Conservation (phyloP, 2,888 invertebrate genomes). For the Celastrina argiolus region DNA sequence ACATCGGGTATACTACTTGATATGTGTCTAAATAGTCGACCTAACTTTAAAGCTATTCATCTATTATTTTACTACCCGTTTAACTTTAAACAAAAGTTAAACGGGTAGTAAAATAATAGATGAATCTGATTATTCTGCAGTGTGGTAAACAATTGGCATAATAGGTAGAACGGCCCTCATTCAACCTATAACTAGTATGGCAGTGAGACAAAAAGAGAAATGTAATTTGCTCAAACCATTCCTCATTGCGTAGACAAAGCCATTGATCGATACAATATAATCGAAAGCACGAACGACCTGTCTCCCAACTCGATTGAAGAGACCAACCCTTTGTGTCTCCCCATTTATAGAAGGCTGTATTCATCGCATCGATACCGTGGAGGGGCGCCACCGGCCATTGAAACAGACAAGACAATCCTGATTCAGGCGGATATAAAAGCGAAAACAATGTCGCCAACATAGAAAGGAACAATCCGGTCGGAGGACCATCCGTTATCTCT, state of each 20-base stretch:
- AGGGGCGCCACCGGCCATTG: slow-evolving; percentile 74
- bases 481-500: slow-evolving; percentile 66
- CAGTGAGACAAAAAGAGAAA: slow-evolving; percentile 59
- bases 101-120: neutral
- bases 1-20: neutral
- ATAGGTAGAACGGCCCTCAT: slow-evolving; percentile 25
- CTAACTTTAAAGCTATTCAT: neutral
- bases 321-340: slow-evolving; percentile 76
- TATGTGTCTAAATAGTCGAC: neutral
- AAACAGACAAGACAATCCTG: slow-evolving; percentile 77
- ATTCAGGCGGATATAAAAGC: slow-evolving; percentile 75
- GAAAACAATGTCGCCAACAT: slow-evolving; percentile 78
- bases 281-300: slow-evolving; percentile 73
- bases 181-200: slow-evolving; percentile 31
- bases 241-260: slow-evolving; percentile 67
- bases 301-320: slow-evolving; percentile 73
- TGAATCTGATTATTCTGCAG: slow-evolving; percentile 15
- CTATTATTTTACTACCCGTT: neutral
- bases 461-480: slow-evolving; percentile 77
- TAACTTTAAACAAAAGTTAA: neutral
- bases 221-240: slow-evolving; percentile 76
- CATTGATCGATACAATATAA: slow-evolving; percentile 76
- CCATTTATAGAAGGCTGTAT: slow-evolving; percentile 73
- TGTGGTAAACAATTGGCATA: slow-evolving; percentile 13
- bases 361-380: slow-evolving; percentile 65